Evolutionary conservation across 1,140 invertebrate genomes (phyloP).

Genomic region (Trachymyrmex septentrionalis): DNA sequence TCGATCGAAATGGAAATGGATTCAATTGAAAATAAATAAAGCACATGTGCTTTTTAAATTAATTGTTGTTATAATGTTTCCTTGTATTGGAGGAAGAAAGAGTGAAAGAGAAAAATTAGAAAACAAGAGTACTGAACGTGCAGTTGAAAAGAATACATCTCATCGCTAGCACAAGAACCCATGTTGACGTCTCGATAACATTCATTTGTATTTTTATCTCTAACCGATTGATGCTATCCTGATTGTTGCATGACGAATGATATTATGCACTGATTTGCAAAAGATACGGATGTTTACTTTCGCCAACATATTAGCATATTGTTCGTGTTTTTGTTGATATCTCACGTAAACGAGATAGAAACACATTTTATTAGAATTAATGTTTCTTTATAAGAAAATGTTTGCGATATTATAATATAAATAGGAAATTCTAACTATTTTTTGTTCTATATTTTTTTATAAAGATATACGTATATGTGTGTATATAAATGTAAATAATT

Average conservation of each 20-base stretch:
- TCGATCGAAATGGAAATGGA: neutral
- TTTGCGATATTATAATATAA: slow-evolving; percentile 14
- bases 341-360: slow-evolving; percentile 15
- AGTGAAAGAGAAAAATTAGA: slow-evolving; percentile 12
- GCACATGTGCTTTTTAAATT: neutral
- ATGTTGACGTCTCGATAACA: slow-evolving; percentile 49
- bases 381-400: slow-evolving; percentile 24
- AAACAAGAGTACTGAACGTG: neutral
- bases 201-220: slow-evolving; percentile 50
- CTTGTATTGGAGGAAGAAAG: slow-evolving; percentile 36
- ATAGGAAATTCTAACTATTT: slow-evolving; percentile 25
- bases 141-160: slow-evolving; percentile 14
- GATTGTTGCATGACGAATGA: slow-evolving; percentile 58
- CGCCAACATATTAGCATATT: slow-evolving; percentile 11
- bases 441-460: slow-evolving; percentile 19
- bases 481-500: slow-evolving; percentile 7
- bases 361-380: slow-evolving; percentile 8
- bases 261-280: slow-evolving; percentile 50
- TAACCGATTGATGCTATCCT: slow-evolving; percentile 49
- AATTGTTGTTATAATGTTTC: slow-evolving; percentile 10
- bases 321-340: slow-evolving; percentile 14
- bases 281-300: slow-evolving; percentile 41
- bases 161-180: slow-evolving; percentile 33
- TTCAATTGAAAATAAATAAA: slow-evolving; percentile 1
- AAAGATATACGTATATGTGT: slow-evolving; percentile 2